Conservation (phyloP, 2,888 invertebrate species). For the Caradrina clavipalpis region DNA sequence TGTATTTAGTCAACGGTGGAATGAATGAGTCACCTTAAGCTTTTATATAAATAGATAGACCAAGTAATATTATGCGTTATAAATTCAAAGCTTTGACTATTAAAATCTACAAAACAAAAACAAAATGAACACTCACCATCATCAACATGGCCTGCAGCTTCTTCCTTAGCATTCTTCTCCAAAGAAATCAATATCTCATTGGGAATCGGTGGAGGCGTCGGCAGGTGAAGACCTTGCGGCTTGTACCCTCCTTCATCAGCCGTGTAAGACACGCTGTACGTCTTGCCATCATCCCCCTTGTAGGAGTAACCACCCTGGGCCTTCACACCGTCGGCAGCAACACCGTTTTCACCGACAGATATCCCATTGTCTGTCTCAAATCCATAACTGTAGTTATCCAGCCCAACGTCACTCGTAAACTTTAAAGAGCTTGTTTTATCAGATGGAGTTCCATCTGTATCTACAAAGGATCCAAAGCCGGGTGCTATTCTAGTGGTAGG, state of each 20-base stretch:
- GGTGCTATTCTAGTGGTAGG: constrained; percentile 49
- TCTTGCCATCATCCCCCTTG: constrained; percentile 83
- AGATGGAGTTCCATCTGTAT: constrained; percentile 14
- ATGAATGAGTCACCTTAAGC: no score
- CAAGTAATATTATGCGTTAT: no score
- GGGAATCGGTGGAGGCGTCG: constrained; percentile 84
- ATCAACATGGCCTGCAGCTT: constrained; percentile 82
- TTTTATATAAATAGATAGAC: no score
- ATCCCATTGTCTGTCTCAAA: constrained; percentile 86
- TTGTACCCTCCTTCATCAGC: constrained; percentile 83
- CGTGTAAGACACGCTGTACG: constrained; percentile 83
- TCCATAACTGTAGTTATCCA: constrained; percentile 78
- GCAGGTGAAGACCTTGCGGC: constrained; percentile 82
- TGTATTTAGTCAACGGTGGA: no score
- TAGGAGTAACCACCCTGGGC: constrained; percentile 84
- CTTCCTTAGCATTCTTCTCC: constrained; percentile 83
- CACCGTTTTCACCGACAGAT: constrained; percentile 79
- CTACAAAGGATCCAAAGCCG: constrained; percentile 41
- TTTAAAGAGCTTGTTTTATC: constrained; percentile 73
- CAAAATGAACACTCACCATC: constrained; percentile 78
- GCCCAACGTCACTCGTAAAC: constrained; percentile 77
- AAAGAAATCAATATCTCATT: constrained; percentile 80
- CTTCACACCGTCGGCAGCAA: constrained; percentile 77
- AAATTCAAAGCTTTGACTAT: background rate
- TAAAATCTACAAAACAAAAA: background rate